Evolutionary conservation across 1,140 invertebrate genomes (phyloP).

Genomic region (Drosophila novamexicana): DNA sequence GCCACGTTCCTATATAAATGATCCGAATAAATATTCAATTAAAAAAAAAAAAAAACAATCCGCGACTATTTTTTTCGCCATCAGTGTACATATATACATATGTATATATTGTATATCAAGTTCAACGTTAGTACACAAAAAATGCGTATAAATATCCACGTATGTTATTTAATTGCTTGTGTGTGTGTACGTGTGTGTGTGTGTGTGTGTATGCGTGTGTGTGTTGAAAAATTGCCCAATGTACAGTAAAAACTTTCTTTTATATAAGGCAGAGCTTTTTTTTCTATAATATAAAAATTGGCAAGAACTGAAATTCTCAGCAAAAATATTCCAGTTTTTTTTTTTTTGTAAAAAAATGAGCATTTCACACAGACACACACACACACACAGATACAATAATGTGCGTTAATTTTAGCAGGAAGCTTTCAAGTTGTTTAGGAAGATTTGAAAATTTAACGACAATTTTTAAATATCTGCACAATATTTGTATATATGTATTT

Average conservation of each 20-base stretch:
- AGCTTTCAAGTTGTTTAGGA: conserved; percentile 32
- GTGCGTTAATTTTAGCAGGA: conserved; percentile 20
- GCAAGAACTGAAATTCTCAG: conserved; percentile 9
- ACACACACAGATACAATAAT: conserved; percentile 3
- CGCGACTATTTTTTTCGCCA: background rate
- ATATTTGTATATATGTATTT: too few relatives aligned
- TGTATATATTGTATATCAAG: conserved; percentile 37
- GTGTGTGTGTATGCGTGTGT: conserved; percentile 4
- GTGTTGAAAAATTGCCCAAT: background rate
- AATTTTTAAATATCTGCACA: background rate
- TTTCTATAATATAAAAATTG: background rate
- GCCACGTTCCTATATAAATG: too few relatives aligned
- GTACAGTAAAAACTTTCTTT: conserved; percentile 1
- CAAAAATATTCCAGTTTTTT: background rate
- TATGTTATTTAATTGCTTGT: background rate
- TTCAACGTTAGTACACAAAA: conserved; percentile 45
- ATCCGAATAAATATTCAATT: too few relatives aligned
- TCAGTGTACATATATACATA: conserved; percentile 22
- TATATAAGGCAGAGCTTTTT: too few relatives aligned
- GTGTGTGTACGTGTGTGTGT: background rate
- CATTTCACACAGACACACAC: background rate
- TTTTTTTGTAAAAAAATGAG: background rate
- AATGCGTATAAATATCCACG: conserved; percentile 47
- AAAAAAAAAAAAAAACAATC: too few relatives aligned
- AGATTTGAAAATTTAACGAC: conserved; percentile 5